A percentile compares a stretch with the other conserved stretches of the same genome.
Evolutionary conservation across 2,888 invertebrate genomes (phyloP).

Genomic region (Ferrisia virgata): DNA sequence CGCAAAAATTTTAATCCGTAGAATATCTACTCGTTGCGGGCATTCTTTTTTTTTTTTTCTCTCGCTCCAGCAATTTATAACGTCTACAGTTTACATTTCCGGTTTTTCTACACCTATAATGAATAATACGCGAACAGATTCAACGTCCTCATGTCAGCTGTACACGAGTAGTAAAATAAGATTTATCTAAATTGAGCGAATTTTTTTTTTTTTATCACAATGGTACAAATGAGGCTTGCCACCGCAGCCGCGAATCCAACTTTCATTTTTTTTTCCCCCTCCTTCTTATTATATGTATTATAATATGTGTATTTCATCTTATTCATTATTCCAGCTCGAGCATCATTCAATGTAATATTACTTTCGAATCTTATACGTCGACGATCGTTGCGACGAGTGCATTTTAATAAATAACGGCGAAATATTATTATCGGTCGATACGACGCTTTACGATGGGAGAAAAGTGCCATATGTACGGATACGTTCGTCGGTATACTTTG

Average conservation of each 20-base stretch:
- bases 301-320: no score
- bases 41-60: no score
- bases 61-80: not conserved
- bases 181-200: conserved; percentile 8
- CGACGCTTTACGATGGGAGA: not conserved
- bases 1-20: conserved; percentile 20
- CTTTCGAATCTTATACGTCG: not conserved
- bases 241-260: not conserved
- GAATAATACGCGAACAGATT: not conserved
- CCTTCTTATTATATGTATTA: no score
- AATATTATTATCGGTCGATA: not conserved
- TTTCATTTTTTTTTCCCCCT: not conserved
- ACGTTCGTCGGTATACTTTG: not conserved
- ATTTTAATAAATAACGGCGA: not conserved
- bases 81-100: not conserved
- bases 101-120: not conserved
- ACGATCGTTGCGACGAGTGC: not conserved
- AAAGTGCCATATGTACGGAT: not conserved
- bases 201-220: conserved; percentile 9
- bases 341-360: not conserved
- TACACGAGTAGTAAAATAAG: not conserved
- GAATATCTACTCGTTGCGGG: no score
- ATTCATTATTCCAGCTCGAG: not conserved
- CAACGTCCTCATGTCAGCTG: no score
- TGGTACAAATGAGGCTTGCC: not conserved